Percentiles rank a stretch among this genome's conserved stretches.
These are phyloP conservation scores for Antechinus flavipes DNA, from an alignment of 2,113 vertebrate genomes.

Conservation along the genomic window DNA sequence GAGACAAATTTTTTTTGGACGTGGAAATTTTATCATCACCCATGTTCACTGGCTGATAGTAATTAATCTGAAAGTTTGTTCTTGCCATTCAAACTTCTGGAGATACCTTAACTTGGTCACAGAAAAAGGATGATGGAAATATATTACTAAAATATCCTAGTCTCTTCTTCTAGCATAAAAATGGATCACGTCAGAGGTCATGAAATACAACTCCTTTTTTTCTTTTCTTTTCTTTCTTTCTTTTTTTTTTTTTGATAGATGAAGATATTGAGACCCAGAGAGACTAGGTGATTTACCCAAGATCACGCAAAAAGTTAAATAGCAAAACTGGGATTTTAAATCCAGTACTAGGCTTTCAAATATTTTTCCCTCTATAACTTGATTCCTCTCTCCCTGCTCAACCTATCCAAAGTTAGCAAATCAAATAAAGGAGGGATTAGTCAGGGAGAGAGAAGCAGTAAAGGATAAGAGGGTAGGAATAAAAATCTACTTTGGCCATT, in stretches of 20 bases:
- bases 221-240: not conserved
- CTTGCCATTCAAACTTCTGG: slow-evolving; percentile 19
- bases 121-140: slow-evolving; percentile 48
- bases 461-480: not conserved
- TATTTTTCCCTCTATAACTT: not conserved
- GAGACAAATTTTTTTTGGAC: slow-evolving; percentile 65
- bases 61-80: slow-evolving; percentile 42
- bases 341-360: not conserved
- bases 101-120: slow-evolving; percentile 3
- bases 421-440: not conserved
- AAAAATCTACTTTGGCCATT: not conserved
- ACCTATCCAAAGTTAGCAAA: not conserved
- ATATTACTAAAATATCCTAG: not conserved
- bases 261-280: not conserved
- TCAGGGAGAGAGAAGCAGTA: not conserved
- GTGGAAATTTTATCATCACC: slow-evolving; percentile 79
- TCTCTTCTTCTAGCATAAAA: not conserved
- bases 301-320: not conserved
- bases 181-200: not conserved
- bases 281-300: not conserved
- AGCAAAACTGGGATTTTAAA: not conserved
- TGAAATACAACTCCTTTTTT: not conserved
- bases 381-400: not conserved
- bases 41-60: slow-evolving; percentile 46
- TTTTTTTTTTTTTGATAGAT: not conserved